Base-by-base conservation (phyloP, 2,113 vertebrate species). In the Zosterops pallidus region DNA sequence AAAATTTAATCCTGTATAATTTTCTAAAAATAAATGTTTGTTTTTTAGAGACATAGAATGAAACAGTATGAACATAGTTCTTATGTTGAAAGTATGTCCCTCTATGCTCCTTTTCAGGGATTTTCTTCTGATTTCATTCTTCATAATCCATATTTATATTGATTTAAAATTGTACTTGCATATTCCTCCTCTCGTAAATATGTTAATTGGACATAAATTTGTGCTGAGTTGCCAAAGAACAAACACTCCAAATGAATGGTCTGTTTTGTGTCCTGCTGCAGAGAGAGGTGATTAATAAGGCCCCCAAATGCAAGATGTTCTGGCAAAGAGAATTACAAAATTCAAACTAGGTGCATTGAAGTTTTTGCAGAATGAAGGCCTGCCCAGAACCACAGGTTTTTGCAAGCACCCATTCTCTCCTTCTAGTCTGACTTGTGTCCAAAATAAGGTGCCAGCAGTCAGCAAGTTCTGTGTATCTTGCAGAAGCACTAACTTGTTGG, bases 391-490 rank as follows among this genome's bases (percentile, higher is more conserved):
- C 37, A 33, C 0, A 10, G 15, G 12, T 21, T 89, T 93, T 75
- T 57, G 25, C 3, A 16, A 75, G 31, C 52, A 52, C 71, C 64
- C 16, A 1, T 78, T 90, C 41, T 47, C 47, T 81, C 76, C 44
- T 83, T 78, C 80, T 76, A 35, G 49, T 53, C 76, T 86, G 90
- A 92, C 41, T 90, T 82, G 35, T 57, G 65, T 82, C 71, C 88
- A 92, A 86, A 94, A 71, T 76, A 94, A 90, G 95, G 93, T 93
- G 85, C 83, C 83, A 68, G 93, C 83, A 94, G 93, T 64, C 89
- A 94, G 86, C 94, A 84, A 91, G 90, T 75, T 86, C 68, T 3
- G 0, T 50, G 64, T 95, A 75, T 89, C 60, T 93, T 62, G 85
- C 94, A 94, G 88, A 70, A 90, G 49, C 92, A 82, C 60, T 62